Conservation (phyloP, 2,888 invertebrate genomes). For the Microplitis deprimator region DNA sequence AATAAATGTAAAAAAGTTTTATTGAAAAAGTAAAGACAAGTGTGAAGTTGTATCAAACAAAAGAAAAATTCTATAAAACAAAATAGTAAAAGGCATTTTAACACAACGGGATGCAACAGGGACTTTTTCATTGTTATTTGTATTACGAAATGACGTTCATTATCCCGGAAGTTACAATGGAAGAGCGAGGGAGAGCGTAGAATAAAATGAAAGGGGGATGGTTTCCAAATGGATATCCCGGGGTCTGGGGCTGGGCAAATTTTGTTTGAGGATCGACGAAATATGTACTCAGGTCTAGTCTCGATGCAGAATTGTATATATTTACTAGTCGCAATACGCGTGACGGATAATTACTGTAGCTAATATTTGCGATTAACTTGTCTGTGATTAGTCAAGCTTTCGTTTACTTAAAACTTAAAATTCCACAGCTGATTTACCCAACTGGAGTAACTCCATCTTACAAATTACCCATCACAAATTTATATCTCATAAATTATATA, state of each 20-base stretch:
- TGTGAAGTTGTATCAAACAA: slow-evolving; percentile 6
- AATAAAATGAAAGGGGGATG: neutral
- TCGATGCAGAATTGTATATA: no score
- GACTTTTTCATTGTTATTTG: slow-evolving; percentile 14
- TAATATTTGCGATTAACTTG: slow-evolving; percentile 40
- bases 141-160: slow-evolving; percentile 23
- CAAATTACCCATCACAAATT: no score
- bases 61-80: slow-evolving; percentile 21
- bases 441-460: neutral
- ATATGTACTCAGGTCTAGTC: neutral
- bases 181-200: neutral
- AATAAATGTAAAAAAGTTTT: neutral
- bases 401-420: slow-evolving; percentile 16
- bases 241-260: neutral
- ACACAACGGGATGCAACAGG: slow-evolving; percentile 26
- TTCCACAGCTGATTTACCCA: neutral
- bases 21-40: neutral
- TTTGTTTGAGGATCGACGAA: neutral
- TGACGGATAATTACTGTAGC: slow-evolving; percentile 40
- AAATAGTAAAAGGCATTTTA: slow-evolving; percentile 14
- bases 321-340: slow-evolving; percentile 7
- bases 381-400: slow-evolving; percentile 38
- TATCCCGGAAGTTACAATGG: slow-evolving; percentile 17
- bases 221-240: neutral
- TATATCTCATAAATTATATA: no score